phyloP scores from a whole-genome alignment of 2,113 vertebrate genomes.

The Romanogobio albipinnatus region DNA sequence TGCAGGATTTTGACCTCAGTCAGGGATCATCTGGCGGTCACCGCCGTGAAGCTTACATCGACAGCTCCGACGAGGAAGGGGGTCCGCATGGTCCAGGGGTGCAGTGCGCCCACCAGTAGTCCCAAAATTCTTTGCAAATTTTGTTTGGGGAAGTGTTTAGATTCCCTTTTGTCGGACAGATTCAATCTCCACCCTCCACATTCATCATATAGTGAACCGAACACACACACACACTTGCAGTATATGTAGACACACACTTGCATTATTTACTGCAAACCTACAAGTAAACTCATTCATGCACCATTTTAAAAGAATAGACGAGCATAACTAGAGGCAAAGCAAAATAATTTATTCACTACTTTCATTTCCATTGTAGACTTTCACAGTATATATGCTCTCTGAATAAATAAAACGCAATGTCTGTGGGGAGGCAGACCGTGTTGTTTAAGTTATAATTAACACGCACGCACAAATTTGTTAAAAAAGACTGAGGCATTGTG shows the following conservation, averaged over 20 bases:
- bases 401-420: slow-evolving; percentile 41
- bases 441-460: slow-evolving; percentile 49
- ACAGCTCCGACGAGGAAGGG: slow-evolving; percentile 97
- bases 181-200: background rate
- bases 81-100: slow-evolving; percentile 95
- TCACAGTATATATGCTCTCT: slow-evolving; percentile 47
- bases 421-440: slow-evolving; percentile 13
- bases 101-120: slow-evolving; percentile 96
- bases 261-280: slow-evolving; percentile 15
- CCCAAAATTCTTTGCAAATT: slow-evolving; percentile 52
- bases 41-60: slow-evolving; percentile 94
- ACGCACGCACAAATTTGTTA: slow-evolving; percentile 41
- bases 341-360: slow-evolving; percentile 40
- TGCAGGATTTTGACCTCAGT: slow-evolving; percentile 92
- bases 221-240: slow-evolving; percentile 37
- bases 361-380: slow-evolving; percentile 49
- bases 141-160: slow-evolving; percentile 42
- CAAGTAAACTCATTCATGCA: slow-evolving; percentile 54
- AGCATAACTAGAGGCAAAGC: slow-evolving; percentile 51
- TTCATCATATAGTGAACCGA: slow-evolving; percentile 7
- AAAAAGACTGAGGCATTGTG: slow-evolving; percentile 34
- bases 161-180: slow-evolving; percentile 60
- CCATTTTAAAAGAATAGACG: slow-evolving; percentile 56
- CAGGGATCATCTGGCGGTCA: slow-evolving; percentile 87
- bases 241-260: background rate